Evolutionary conservation across 2,797 vertebrate genomes (phyloP), one percentile per base, ranked within the genome.

Genomic region (Melopsittacus undulatus): DNA sequence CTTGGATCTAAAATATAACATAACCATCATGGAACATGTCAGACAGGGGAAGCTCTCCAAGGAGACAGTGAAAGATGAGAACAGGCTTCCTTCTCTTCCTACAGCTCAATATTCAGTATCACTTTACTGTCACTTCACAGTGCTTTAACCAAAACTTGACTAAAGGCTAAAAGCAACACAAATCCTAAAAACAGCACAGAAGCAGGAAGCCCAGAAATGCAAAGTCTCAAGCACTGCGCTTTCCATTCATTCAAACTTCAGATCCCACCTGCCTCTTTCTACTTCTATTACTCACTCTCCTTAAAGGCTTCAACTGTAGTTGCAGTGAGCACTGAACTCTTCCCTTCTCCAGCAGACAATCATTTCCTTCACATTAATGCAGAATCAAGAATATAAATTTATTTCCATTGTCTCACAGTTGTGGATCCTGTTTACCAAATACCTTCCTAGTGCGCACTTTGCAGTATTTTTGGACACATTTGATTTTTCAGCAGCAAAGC

Each of bases 111-210:
- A 74, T 56, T 90, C 83, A 77, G 1, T 73, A 87, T 61, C 61
- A 66, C 52, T 89, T 84, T 87, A 77, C 83, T 90, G 83, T 74
- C 83, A 95, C 84, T 81, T 85, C 81, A 91, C 1, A 1, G 21
- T 29, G 43, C 43, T 90, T 87, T 83, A 94, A 91, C 27, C 38
- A 86, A 91, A 92, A 87, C 54, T 52, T 36, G 11, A 87, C 62
- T 84, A 90, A 93, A 91, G 74, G 51, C 68, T 90, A 87, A 87
- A 94, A 77, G 75, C 42, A 75, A 77, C 32, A 91, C 24, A 83
- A 91, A 72, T 56, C 57, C 69, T 83, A 56, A 83, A 87, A 91
- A 27, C 21, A 85, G 34, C 48, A 63, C 32, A 74, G 0, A 5
- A 81, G 36, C 56, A 73, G 49, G 42, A 93, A 89, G 38, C 15